Evolutionary conservation across 2,888 invertebrate genomes (phyloP).

Genomic region (Odontocerum albicorne): DNA sequence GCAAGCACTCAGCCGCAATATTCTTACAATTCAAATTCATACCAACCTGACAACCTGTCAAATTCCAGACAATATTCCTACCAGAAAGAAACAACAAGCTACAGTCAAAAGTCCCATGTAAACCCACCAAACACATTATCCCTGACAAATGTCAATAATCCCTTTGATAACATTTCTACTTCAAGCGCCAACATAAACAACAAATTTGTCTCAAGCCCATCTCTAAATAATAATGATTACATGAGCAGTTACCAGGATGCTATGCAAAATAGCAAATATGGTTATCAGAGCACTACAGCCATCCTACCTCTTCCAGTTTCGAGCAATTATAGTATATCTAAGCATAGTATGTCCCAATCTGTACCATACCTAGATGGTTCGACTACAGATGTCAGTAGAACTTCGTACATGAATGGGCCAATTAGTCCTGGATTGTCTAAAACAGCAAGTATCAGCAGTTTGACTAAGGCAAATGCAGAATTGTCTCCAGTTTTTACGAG

Average conservation of each 20-base stretch:
- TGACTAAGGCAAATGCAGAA: conserved; percentile 56
- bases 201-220: conserved; percentile 33
- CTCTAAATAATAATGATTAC: conserved; percentile 33
- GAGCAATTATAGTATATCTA: conserved; percentile 20
- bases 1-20: conserved; percentile 44
- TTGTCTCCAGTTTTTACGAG: conserved; percentile 83
- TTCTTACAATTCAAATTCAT: conserved; percentile 38
- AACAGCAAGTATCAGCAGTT: conserved; percentile 52
- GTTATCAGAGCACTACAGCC: conserved; percentile 21
- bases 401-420: conserved; percentile 54
- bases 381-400: conserved; percentile 45
- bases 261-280: background rate
- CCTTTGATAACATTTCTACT: conserved; percentile 43
- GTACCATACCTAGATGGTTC: conserved; percentile 54
- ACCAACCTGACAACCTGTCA: conserved; percentile 19
- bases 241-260: conserved; percentile 18
- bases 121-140: conserved; percentile 35
- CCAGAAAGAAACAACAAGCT: conserved; percentile 21
- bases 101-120: conserved; percentile 28
- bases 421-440: conserved; percentile 44
- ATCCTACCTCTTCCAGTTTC: conserved; percentile 23
- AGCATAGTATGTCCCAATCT: conserved; percentile 46
- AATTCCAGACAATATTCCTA: conserved; percentile 16
- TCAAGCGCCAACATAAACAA: conserved; percentile 28
- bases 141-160: conserved; percentile 36